Percentiles rank a stretch among this genome's conserved stretches.
Evolutionary conservation across 2,797 vertebrate genomes (phyloP).

Genomic region (Ibycter americanus): DNA sequence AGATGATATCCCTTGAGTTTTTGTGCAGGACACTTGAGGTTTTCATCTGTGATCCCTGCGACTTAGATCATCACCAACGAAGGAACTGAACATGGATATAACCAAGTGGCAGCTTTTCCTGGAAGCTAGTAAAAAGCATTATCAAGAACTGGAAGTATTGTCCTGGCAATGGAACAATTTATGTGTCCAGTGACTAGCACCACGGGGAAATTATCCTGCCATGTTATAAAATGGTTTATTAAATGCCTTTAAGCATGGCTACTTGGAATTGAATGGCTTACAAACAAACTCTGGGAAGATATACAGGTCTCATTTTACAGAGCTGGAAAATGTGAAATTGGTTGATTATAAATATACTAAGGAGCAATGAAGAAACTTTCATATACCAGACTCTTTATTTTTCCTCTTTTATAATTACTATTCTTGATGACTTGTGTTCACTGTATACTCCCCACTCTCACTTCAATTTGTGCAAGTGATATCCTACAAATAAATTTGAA

Average conservation of each 20-base stretch:
- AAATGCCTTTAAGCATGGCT: conserved; percentile 48
- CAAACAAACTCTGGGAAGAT: conserved; percentile 74
- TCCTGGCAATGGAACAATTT: background rate
- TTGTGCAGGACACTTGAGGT: background rate
- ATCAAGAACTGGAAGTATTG: background rate
- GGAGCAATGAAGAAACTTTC: conserved; percentile 70
- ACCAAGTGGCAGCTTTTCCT: background rate
- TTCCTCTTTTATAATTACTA: conserved; percentile 35
- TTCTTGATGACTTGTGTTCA: conserved; percentile 9
- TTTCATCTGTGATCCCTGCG: background rate
- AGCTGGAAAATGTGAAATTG: conserved; percentile 79
- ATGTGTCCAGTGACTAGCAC: background rate
- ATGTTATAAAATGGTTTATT: conserved; percentile 15
- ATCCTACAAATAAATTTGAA: conserved; percentile 3
- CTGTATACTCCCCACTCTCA: background rate
- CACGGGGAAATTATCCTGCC: conserved; percentile 39
- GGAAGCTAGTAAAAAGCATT: background rate
- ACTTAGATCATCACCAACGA: background rate
- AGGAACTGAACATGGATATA: background rate
- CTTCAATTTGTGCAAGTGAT: background rate
- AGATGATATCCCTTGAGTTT: background rate
- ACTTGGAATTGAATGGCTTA: conserved; percentile 39
- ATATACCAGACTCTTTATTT: conserved; percentile 63
- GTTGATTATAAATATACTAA: conserved; percentile 73
- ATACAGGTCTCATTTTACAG: conserved; percentile 75